Evolutionary conservation across 2,797 vertebrate genomes (phyloP), one percentile per base, ranked within the genome.

Genomic region (Babyrousa celebensis): DNA sequence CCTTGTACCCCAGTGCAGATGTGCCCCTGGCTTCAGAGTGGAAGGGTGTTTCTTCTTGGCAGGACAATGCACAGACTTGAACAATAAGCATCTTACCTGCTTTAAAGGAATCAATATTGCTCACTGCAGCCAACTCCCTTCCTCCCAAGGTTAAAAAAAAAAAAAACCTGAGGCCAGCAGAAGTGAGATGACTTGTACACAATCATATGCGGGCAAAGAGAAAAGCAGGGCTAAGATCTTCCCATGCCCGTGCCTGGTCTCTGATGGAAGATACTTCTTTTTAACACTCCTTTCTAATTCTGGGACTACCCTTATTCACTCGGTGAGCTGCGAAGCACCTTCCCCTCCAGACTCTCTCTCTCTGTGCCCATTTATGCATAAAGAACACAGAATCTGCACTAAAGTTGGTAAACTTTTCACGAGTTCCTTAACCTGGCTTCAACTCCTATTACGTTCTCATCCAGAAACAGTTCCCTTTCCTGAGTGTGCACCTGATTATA

Each of bases 41-140:
- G 20, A 40, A 60, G 23, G 12, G 16, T 43, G 12, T 17, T 74
- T 29, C 67, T 68, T 80, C 56, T 21, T 74, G 77, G 10, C 56
- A 32, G 2, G 27, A 92, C 32, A 21, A 67, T 0, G 0, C 80
- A 23, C 43, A 84, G 93, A 77, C 32, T 43, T 70, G 48, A 77
- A 6, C 4, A 12, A 60, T 32, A 14, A 1, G 25, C 29, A 1
- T 82, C 29, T 36, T 75, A 20, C 43, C 6, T 36, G 60, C 21
- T 32, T 60, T 8, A 72, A 11, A 70, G 72, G 92, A 54, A 54
- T 52, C 48, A 20, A 43, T 58, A 87, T 14, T 27, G 48, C 29
- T 90, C 71, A 72, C 36, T 52, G 40, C 54, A 70, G 5, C 36
- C 95, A 79, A 85, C 82, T 90, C 88, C 88, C 70, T 96, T 54